Conservation (phyloP, 2,888 invertebrate genomes). For the Choreutis nemorana region DNA sequence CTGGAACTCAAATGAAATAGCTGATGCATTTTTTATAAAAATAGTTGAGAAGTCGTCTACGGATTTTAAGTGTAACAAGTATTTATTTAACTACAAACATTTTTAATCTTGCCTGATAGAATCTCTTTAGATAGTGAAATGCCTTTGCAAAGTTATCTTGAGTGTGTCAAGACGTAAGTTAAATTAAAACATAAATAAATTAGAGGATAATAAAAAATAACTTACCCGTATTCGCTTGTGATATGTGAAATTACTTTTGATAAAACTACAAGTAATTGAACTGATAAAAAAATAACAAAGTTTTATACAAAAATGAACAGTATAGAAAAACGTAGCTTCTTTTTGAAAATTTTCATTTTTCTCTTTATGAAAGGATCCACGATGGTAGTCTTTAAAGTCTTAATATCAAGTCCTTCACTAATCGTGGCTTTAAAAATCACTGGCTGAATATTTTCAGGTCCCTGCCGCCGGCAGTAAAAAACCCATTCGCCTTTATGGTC, state of each 20-base stretch:
- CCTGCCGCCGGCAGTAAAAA: constrained; percentile 21
- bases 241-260: constrained; percentile 20
- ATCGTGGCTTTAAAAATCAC: constrained; percentile 15
- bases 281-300: constrained; percentile 9
- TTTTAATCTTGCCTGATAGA: too few relatives aligned
- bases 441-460: constrained; percentile 19
- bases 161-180: too few relatives aligned
- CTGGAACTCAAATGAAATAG: too few relatives aligned
- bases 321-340: constrained; percentile 58
- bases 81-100: too few relatives aligned
- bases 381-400: constrained; percentile 17
- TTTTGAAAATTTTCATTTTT: constrained; percentile 62
- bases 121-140: too few relatives aligned
- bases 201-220: too few relatives aligned
- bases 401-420: background rate
- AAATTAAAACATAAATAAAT: too few relatives aligned
- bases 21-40: too few relatives aligned
- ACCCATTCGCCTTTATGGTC: constrained; percentile 27
- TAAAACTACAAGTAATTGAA: constrained; percentile 1
- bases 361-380: constrained; percentile 55
- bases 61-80: too few relatives aligned
- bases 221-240: constrained; percentile 31
- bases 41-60: too few relatives aligned
- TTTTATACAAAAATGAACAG: constrained; percentile 22
- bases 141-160: too few relatives aligned